Conservation (phyloP, 1,140 invertebrate species). For the Pinna nobilis region DNA sequence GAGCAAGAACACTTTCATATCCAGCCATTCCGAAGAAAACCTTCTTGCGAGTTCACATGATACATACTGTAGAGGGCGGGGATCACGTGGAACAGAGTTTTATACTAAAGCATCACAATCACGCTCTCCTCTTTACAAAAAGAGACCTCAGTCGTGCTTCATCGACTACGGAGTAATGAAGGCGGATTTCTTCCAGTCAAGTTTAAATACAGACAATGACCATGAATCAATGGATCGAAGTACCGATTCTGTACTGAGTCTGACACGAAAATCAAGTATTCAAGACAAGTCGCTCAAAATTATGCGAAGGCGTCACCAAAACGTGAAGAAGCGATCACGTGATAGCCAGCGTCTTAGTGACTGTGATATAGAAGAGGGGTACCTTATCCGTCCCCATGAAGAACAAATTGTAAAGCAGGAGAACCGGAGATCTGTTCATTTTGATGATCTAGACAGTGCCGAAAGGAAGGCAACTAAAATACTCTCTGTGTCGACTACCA, state of each 20-base stretch:
- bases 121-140: background rate
- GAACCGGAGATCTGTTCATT: conserved; percentile 10
- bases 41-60: too few species aligned
- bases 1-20: conserved; percentile 5
- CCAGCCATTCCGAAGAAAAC: conserved; percentile 13
- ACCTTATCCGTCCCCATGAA: background rate
- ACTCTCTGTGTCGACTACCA: conserved; percentile 20
- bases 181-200: background rate
- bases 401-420: conserved; percentile 10
- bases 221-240: conserved; percentile 13
- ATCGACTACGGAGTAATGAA: background rate
- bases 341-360: conserved; percentile 10
- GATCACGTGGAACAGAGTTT: background rate
- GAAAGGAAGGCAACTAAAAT: conserved; percentile 6
- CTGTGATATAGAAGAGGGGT: background rate
- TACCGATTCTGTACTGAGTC: conserved; percentile 11
- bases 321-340: conserved; percentile 8
- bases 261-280: conserved; percentile 10
- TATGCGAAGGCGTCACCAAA: background rate
- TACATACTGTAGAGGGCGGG: too few species aligned
- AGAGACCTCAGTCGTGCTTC: too few species aligned
- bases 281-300: conserved; percentile 8
- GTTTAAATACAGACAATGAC: conserved; percentile 1
- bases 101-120: conserved; percentile 4
- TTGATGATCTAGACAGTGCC: background rate